Base-by-base conservation (phyloP, 2,797 vertebrate genomes). In the Chiroxiphia lanceolata region DNA sequence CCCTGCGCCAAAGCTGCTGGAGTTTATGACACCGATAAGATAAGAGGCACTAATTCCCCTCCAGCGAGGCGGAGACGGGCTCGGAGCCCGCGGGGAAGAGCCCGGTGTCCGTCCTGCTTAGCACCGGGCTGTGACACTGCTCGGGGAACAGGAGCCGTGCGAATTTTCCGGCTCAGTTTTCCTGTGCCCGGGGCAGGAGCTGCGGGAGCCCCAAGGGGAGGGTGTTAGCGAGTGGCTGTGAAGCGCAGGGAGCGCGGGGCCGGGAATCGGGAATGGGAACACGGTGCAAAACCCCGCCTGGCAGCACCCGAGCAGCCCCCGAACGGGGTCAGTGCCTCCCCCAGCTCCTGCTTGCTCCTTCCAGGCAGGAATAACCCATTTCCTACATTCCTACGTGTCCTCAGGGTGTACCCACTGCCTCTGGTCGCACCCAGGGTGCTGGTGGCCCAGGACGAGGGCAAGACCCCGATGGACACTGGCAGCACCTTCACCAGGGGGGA, bases 231-330 rank as follows among this genome's bases (percentile, higher is more conserved):
- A 38, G 74, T 42, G 27, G 4, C 54, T 87, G 94, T 0, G 13
- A 95, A 94, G 60, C 2, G 2, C 2, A 0, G 42, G n/a, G 21
- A 87, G 57, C 1, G 0, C 4, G 6, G 26, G 36, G 63, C 17
- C 0, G 0, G 60, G 4, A 23, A 13, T 22, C 22, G n/a, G 63
- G 38, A 69, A 13, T 0, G 14, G 38, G 34, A 76, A 61, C 1
- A 1, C 0, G 1, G 12, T 38, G 45, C 47, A 40, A 67, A 83
- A 69, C 7, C 18, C 1, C 4, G 7, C 23, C 48, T 51, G 1
- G 3, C 29, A 56, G 51, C 48, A 45, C 18, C n/a, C 22, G 9
- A 63, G 33, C 25, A 59, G 20, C 23, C 10, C 15, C 44, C 20
- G 31, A 65, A 38, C 4, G 3, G 15, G 21, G 15, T 47, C 72